Evolutionary conservation across 1,140 invertebrate genomes (phyloP).

Genomic region (Ceratitis capitata): DNA sequence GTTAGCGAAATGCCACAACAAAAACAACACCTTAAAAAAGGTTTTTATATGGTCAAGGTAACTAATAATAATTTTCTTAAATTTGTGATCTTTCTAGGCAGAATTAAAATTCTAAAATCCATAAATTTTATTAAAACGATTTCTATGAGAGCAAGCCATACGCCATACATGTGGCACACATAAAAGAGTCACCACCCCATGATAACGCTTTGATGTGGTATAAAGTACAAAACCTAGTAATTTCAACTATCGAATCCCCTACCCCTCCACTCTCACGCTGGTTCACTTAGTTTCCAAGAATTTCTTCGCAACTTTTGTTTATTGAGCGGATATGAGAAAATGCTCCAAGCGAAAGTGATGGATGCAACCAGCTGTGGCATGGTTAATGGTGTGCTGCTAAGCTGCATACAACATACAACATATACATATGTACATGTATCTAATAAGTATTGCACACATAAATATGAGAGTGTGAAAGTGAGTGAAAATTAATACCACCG

Average conservation of each 20-base stretch:
- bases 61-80: no score
- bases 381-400: neutral
- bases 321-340: slow-evolving; percentile 34
- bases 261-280: neutral
- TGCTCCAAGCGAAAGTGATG: slow-evolving; percentile 14
- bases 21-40: no score
- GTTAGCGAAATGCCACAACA: no score
- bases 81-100: no score
- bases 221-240: neutral
- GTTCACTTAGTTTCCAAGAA: neutral
- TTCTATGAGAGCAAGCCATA: no score
- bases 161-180: no score
- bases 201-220: neutral
- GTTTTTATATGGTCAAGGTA: no score
- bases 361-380: slow-evolving; percentile 16
- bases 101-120: no score
- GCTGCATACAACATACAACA: neutral
- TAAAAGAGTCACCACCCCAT: neutral
- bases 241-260: no score
- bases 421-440: neutral
- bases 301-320: neutral
- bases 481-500: neutral
- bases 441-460: neutral
- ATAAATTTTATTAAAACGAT: no score
- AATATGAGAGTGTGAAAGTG: neutral